A percentile compares a stretch with the other conserved stretches of the same genome.
These are phyloP conservation scores for Drosophila yakuba DNA, from an alignment of 1,140 invertebrate species.

Conservation along the genomic window DNA sequence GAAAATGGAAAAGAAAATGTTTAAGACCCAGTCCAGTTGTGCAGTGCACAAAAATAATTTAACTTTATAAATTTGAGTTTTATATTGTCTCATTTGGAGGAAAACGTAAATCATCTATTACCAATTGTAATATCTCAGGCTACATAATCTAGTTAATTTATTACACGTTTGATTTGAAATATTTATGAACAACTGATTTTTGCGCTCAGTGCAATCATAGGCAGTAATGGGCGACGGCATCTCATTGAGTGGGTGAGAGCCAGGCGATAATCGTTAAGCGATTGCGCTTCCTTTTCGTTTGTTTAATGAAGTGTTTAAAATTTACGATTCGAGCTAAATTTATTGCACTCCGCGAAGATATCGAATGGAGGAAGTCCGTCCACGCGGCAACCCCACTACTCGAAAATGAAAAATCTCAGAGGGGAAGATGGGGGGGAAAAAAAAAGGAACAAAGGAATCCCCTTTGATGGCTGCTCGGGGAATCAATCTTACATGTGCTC, in stretches of 20 bases:
- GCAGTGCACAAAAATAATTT: slow-evolving; percentile 3
- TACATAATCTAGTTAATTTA: neutral
- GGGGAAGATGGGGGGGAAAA: neutral
- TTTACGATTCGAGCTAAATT: slow-evolving; percentile 67
- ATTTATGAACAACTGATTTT: neutral
- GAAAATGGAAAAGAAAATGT: slow-evolving; percentile 31
- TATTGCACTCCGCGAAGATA: slow-evolving; percentile 52
- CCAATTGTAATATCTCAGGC: no score
- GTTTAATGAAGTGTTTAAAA: slow-evolving; percentile 79
- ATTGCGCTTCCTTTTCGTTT: slow-evolving; percentile 52
- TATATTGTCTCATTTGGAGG: neutral
- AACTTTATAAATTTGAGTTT: neutral
- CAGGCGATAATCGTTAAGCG: slow-evolving; percentile 72
- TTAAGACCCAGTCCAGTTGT: slow-evolving; percentile 6
- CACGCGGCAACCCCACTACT: slow-evolving; percentile 5
- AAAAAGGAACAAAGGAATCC: slow-evolving; percentile 11
- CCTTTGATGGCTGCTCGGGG: slow-evolving; percentile 69
- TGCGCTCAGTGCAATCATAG: slow-evolving; percentile 17
- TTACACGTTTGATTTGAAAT: neutral
- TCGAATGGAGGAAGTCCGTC: slow-evolving; percentile 20
- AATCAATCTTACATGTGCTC: slow-evolving; percentile 68
- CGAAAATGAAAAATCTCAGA: slow-evolving; percentile 20
- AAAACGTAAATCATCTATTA: no score
- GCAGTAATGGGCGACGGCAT: slow-evolving; percentile 16
- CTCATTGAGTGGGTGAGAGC: slow-evolving; percentile 23